Evolutionary conservation across 2,113 vertebrate genomes (phyloP).

Genomic region (Apteryx owenii): DNA sequence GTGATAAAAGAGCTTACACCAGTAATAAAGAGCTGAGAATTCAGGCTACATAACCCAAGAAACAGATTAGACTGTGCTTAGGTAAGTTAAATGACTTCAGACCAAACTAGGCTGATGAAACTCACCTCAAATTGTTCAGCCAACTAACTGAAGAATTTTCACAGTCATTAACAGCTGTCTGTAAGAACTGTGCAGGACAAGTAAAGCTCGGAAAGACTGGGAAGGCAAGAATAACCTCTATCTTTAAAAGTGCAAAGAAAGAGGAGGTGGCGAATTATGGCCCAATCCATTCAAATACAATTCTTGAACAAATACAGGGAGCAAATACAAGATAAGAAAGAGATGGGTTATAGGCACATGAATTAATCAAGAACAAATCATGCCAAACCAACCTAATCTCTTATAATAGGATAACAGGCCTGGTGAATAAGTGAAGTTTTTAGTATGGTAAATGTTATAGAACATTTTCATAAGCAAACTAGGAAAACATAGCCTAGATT

Average conservation of each 20-base stretch:
- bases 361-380: conserved; percentile 2
- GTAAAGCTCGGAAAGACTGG: not conserved
- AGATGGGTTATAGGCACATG: not conserved
- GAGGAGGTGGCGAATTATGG: not conserved
- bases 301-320: not conserved
- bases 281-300: not conserved
- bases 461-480: not conserved
- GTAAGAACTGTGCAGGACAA: not conserved
- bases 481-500: not conserved
- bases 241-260: not conserved
- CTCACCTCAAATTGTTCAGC: not conserved
- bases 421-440: not conserved
- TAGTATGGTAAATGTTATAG: not conserved
- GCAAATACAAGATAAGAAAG: not conserved
- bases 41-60: not conserved
- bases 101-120: not conserved
- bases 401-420: not conserved
- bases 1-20: not conserved
- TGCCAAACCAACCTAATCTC: not conserved
- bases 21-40: not conserved
- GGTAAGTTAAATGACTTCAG: not conserved
- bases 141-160: not conserved
- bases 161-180: not conserved
- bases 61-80: not conserved
- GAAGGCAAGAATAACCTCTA: not conserved